These are phyloP conservation scores for Axinella damicornis DNA, from an alignment of 37 sponge, comb jelly and placozoan genomes.

Conservation along the genomic window DNA sequence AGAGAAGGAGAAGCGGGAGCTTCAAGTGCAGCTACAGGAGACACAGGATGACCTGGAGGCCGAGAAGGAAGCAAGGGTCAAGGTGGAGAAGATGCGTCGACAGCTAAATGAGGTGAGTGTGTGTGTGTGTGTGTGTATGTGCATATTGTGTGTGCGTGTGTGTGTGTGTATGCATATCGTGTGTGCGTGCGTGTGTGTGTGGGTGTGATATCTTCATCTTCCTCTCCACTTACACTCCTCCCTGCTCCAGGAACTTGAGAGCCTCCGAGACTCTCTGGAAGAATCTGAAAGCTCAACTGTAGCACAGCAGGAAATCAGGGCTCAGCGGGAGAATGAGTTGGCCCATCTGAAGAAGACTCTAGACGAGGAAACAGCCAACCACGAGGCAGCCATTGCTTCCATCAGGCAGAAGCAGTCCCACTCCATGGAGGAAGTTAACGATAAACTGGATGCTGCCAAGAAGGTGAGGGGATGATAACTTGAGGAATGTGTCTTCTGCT, in stretches of 20 bases:
- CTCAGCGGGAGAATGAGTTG: slow-evolving; percentile 88
- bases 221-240: slow-evolving; percentile 1
- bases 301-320: slow-evolving; percentile 83
- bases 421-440: slow-evolving; percentile 84
- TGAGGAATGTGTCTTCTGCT: too few species aligned
- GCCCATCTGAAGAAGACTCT: slow-evolving; percentile 81
- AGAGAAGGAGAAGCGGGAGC: slow-evolving; percentile 92
- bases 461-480: slow-evolving; percentile 54
- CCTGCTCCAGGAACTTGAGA: slow-evolving; percentile 80
- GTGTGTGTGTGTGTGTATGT: not conserved
- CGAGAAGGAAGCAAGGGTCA: slow-evolving; percentile 76
- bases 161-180: slow-evolving; percentile 1
- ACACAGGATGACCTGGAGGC: slow-evolving; percentile 94
- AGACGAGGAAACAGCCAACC: slow-evolving; percentile 78
- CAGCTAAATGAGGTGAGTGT: slow-evolving; percentile 74
- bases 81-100: slow-evolving; percentile 75
- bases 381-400: slow-evolving; percentile 70
- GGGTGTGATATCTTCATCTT: not conserved
- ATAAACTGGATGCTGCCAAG: slow-evolving; percentile 85
- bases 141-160: not conserved
- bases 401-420: slow-evolving; percentile 81
- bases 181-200: not conserved
- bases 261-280: slow-evolving; percentile 79
- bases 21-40: slow-evolving; percentile 84
- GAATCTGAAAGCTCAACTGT: slow-evolving; percentile 75